Conservation (phyloP, 2,113 vertebrate species). For the Anser cygnoides region DNA sequence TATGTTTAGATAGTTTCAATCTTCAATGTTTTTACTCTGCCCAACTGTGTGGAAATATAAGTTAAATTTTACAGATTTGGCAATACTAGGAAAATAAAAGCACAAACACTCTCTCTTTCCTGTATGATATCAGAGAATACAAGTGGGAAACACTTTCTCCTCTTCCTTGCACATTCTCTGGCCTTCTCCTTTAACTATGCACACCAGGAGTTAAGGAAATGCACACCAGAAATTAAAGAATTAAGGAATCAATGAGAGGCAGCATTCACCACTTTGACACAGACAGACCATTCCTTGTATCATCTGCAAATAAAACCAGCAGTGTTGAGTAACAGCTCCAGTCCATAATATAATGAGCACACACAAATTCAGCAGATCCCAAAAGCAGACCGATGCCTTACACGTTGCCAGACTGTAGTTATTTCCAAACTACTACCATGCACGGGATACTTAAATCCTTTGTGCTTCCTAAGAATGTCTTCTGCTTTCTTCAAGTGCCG, state of each 20-base stretch:
- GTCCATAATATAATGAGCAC: accelerated
- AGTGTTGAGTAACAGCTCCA: background rate
- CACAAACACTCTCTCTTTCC: background rate
- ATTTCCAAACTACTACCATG: background rate
- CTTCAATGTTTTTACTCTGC: background rate
- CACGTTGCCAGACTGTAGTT: background rate
- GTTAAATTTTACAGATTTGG: background rate
- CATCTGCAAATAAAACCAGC: background rate
- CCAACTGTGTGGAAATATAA: no score
- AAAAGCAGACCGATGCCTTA: background rate
- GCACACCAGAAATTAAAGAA: background rate
- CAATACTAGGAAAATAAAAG: background rate
- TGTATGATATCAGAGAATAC: background rate
- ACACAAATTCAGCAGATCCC: background rate
- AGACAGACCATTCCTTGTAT: accelerated
- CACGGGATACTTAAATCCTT: background rate
- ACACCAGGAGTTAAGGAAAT: background rate
- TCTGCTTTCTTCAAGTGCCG: background rate
- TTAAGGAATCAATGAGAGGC: background rate
- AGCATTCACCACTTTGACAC: accelerated
- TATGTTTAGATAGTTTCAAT: background rate
- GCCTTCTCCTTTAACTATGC: background rate
- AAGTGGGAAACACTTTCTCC: background rate
- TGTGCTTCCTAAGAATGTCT: background rate
- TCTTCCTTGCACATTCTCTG: background rate